These are phyloP conservation scores for Salpingus planirostris DNA, from an alignment of 2,888 invertebrate genomes.

Conservation along the genomic window DNA sequence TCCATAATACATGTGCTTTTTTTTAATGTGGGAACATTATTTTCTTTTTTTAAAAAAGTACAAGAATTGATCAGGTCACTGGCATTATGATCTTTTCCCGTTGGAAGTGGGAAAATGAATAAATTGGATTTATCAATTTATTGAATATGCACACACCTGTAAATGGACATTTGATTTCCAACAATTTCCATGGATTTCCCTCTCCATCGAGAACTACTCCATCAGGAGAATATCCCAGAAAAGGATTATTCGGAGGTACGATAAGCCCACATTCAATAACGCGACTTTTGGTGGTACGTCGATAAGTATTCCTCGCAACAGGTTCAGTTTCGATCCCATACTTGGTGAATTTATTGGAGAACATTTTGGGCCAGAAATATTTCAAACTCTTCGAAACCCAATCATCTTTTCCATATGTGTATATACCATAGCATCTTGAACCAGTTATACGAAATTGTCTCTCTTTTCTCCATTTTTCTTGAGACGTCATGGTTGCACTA, in stretches of 20 bases:
- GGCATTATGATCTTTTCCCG: too few relatives aligned
- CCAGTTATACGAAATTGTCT: conserved; percentile 10
- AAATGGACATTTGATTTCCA: conserved; percentile 25
- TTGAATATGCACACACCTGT: too few relatives aligned
- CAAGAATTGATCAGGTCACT: too few relatives aligned
- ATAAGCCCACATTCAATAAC: conserved; percentile 19
- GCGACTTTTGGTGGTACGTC: conserved; percentile 1
- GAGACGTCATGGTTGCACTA: too few relatives aligned
- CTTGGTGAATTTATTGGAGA: background rate
- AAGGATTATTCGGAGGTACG: conserved; percentile 17
- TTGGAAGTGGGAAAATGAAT: too few relatives aligned
- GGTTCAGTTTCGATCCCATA: conserved; percentile 1
- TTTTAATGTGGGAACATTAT: too few relatives aligned
- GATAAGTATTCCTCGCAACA: conserved; percentile 1
- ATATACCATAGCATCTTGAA: conserved; percentile 17
- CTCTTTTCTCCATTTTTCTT: conserved; percentile 1
- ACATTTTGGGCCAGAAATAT: conserved; percentile 14
- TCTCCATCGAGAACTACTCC: conserved; percentile 19
- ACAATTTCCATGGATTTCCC: conserved; percentile 13
- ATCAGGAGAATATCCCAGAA: conserved; percentile 21
- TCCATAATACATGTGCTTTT: too few relatives aligned
- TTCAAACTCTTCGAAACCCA: conserved; percentile 4
- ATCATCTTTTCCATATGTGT: conserved; percentile 18
- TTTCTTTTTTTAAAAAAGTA: too few relatives aligned
- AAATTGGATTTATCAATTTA: too few relatives aligned